These are phyloP conservation scores for Argyresthia goedartella DNA, from an alignment of 2,888 invertebrate species.

Conservation along the genomic window DNA sequence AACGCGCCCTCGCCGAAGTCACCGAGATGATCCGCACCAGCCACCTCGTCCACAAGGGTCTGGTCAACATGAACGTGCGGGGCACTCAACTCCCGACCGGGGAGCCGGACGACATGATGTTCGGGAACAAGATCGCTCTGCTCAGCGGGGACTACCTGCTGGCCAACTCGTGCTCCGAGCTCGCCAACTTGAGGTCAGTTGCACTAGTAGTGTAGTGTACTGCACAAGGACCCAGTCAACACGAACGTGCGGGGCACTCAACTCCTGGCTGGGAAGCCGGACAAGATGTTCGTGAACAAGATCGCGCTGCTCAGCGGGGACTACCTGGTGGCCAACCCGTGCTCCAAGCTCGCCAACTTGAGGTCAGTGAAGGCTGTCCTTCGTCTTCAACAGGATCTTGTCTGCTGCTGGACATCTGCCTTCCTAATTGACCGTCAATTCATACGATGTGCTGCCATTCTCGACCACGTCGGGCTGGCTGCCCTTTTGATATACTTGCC, in stretches of 20 bases:
- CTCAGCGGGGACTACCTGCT: constrained; percentile 93
- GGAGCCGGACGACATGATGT: constrained; percentile 83
- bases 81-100: constrained; percentile 35
- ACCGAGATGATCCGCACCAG: constrained; percentile 97
- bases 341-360: constrained; percentile 83
- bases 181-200: constrained; percentile 79
- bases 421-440: too few relatives aligned
- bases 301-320: constrained; percentile 94
- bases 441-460: too few relatives aligned
- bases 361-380: too few relatives aligned
- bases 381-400: too few relatives aligned
- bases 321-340: constrained; percentile 90
- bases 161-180: constrained; percentile 88
- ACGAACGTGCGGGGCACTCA: constrained; percentile 69
- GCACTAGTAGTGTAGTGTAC: too few relatives aligned
- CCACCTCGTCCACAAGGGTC: constrained; percentile 89
- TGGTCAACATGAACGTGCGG: constrained; percentile 83
- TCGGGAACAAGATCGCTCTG: constrained; percentile 95
- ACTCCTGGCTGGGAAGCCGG: constrained; percentile 57
- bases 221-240: constrained; percentile 91
- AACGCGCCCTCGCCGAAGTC: constrained; percentile 92
- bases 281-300: constrained; percentile 94
- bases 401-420: too few relatives aligned
- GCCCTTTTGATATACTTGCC: too few relatives aligned
- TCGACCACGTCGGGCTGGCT: too few relatives aligned